A percentile compares a stretch with the other conserved stretches of the same genome.
phyloP scores from a whole-genome alignment of 1,140 invertebrate species.

The Xylocopa sonorina region DNA sequence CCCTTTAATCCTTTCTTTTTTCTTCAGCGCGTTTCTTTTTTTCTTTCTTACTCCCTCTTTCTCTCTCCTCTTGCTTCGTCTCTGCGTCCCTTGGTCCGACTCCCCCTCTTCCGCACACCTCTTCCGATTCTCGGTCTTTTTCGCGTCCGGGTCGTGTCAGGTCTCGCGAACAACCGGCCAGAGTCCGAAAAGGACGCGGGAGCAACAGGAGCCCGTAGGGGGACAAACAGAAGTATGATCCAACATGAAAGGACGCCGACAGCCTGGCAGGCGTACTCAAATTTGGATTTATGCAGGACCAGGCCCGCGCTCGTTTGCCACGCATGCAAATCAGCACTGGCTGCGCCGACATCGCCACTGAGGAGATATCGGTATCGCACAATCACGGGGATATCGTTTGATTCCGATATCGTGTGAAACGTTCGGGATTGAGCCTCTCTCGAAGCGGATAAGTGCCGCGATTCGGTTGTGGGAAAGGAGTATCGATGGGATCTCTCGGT shows the following conservation, averaged over 20 bases:
- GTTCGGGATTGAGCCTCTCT: not conserved
- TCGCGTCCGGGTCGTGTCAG: conserved; percentile 38
- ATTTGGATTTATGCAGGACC: conserved; percentile 71
- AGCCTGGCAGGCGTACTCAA: conserved; percentile 55
- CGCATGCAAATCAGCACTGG: conserved; percentile 64
- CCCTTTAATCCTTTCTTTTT: conserved; percentile 52
- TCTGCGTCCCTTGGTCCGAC: not conserved
- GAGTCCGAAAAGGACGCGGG: conserved; percentile 62
- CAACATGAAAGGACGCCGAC: conserved; percentile 72
- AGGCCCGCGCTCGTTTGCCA: conserved; percentile 66
- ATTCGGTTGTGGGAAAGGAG: too few species aligned
- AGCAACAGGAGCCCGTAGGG: conserved; percentile 48
- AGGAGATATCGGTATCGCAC: conserved; percentile 21
- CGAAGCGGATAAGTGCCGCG: too few species aligned
- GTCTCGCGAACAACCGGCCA: conserved; percentile 36
- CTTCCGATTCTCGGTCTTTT: conserved; percentile 7
- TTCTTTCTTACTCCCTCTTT: conserved; percentile 41
- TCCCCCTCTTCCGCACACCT: not conserved
- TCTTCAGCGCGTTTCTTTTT: not conserved
- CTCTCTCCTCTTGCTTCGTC: conserved; percentile 7
- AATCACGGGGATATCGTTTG: not conserved
- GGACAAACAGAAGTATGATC: conserved; percentile 71
- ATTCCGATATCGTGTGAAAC: not conserved
- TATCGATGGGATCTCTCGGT: too few species aligned
- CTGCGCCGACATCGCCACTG: not conserved